These are phyloP conservation scores for Cataglyphis cursor DNA, from an alignment of 2,888 invertebrate genomes.

Conservation along the genomic window DNA sequence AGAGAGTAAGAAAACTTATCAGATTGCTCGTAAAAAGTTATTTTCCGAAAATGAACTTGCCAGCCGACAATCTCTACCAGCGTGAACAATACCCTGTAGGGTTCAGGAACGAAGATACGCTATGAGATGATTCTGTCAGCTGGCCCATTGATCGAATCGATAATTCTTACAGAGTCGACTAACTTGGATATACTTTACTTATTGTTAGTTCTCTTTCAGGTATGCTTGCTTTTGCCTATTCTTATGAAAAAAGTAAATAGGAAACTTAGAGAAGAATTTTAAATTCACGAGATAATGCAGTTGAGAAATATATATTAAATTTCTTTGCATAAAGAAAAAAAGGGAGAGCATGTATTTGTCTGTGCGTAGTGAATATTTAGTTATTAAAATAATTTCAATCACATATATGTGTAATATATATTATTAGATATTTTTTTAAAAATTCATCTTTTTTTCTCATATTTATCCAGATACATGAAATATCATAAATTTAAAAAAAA, in stretches of 20 bases:
- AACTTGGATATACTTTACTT: conserved; percentile 13
- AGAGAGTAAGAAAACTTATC: conserved; percentile 74
- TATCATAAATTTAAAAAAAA: conserved; percentile 17
- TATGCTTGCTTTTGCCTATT: neutral
- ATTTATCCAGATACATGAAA: neutral
- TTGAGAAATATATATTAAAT: neutral
- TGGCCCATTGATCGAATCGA: conserved; percentile 47
- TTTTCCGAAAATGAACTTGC: conserved; percentile 78
- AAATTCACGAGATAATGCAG: neutral
- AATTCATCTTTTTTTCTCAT: neutral
- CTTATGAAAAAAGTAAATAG: neutral
- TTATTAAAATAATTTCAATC: neutral
- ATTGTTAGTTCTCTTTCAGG: neutral
- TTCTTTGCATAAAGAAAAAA: neutral
- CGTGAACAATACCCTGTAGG: conserved; percentile 66
- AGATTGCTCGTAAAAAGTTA: conserved; percentile 79
- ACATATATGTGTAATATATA: neutral
- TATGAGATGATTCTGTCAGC: conserved; percentile 46
- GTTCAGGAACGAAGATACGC: conserved; percentile 53
- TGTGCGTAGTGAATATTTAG: too few relatives aligned
- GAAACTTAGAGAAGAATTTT: neutral
- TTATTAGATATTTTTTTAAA: neutral
- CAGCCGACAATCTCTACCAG: conserved; percentile 54
- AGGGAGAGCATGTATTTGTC: too few relatives aligned
- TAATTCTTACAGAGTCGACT: conserved; percentile 48